Evolutionary conservation across 2,113 vertebrate genomes (phyloP), one percentile per base, ranked within the genome.

Genomic region (Megaleporinus macrocephalus): DNA sequence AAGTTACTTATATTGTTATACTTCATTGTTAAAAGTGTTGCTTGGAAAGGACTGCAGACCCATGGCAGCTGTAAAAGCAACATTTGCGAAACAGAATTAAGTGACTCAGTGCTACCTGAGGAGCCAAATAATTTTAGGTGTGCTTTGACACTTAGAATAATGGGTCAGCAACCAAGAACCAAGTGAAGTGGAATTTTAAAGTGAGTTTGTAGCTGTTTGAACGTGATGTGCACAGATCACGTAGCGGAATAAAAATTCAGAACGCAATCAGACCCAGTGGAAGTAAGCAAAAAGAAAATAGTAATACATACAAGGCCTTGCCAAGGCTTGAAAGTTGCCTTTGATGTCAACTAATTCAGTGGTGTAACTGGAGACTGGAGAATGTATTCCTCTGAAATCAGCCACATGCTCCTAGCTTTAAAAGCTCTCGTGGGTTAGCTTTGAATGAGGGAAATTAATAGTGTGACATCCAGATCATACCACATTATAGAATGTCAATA

Each of bases 331-430:
- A 30, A 29, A 9, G 1, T 20, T 14, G 62, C 18, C 62, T 78
- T 78, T 78, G 76, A 68, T 78, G 63, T 68, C 24, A 62, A 15
- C 30, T 27, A 57, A 71, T 49, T 55, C 33, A 72, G 12, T 30
- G 24, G 57, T 1, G 16, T 68, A 44, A 22, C 51, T 61, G 62
- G 49, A 71, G 66, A 36, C 30, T 57, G 15, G 16, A 51, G 66
- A 65, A 78, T 29, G 44, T 44, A 27, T 73, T 65, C 55, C 47
- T n/a, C 59, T 70, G 29, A 57, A 78, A 76, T 62, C 75, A 36
- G 1, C 16, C 14, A 51, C 69, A 30, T 63, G 51, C 70, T 78
- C 36, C 15, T 47, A 63, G 16, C 26, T n/a, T 22, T 20, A 18
- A 29, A 73, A 22, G 26, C 18, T 11, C 22, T 27, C n/a, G 3